Conservation (phyloP, 2,888 invertebrate species). For the Caenorhabditis sp. region DNA sequence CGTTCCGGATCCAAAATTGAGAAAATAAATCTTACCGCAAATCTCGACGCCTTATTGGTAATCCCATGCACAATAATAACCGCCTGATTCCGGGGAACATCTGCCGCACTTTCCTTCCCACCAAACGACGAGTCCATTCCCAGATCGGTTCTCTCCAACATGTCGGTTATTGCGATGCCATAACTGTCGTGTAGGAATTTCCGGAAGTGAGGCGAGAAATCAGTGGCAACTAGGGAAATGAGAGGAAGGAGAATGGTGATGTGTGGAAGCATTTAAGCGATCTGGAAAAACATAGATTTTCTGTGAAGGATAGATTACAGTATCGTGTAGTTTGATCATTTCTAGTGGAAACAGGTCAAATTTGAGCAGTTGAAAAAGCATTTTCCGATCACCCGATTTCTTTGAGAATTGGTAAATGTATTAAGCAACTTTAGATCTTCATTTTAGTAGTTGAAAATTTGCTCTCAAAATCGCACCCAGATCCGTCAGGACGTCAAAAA, state of each 20-base stretch:
- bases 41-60: conserved; percentile 79
- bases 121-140: conserved; percentile 80
- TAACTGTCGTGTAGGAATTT: conserved; percentile 76
- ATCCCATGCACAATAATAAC: conserved; percentile 82
- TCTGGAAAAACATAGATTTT: neutral
- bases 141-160: conserved; percentile 79
- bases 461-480: too few species aligned
- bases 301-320: too few species aligned
- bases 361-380: too few species aligned
- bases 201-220: conserved; percentile 77
- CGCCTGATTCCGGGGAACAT: conserved; percentile 68
- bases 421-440: too few species aligned
- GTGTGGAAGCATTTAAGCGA: neutral
- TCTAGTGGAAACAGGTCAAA: too few species aligned
- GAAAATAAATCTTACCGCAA: conserved; percentile 47
- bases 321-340: too few species aligned
- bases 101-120: conserved; percentile 65
- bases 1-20: too few species aligned
- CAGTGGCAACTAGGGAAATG: conserved; percentile 44
- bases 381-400: too few species aligned
- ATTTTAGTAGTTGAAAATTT: too few species aligned
- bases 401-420: too few species aligned
- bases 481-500: too few species aligned
- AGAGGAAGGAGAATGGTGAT: neutral
- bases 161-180: conserved; percentile 77